These are phyloP conservation scores for Torymus texanus DNA, from an alignment of 2,888 invertebrate species.

Conservation along the genomic window DNA sequence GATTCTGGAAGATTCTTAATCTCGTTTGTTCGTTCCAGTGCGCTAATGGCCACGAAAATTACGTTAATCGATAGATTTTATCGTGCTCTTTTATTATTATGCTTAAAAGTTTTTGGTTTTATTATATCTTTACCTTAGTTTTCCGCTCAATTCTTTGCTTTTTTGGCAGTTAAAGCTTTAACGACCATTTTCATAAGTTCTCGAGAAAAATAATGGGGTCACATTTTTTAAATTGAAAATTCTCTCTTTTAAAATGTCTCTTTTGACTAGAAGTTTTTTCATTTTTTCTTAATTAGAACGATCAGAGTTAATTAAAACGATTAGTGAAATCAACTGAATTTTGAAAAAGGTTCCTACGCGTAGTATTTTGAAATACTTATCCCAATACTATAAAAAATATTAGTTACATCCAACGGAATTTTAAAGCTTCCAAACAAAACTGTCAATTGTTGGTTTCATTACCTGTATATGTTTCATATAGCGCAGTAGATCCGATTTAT, in stretches of 20 bases:
- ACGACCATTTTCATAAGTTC: conserved; percentile 15
- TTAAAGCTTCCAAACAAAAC: too few relatives aligned
- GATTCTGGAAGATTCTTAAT: not conserved
- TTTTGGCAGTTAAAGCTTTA: conserved; percentile 23
- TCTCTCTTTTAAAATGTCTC: not conserved
- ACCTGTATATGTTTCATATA: too few relatives aligned
- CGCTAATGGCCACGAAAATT: conserved; percentile 29
- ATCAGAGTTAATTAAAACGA: too few relatives aligned
- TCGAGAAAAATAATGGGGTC: not conserved
- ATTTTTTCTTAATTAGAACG: too few relatives aligned
- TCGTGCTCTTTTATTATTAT: conserved; percentile 22
- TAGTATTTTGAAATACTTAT: too few relatives aligned
- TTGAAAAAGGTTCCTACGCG: too few relatives aligned
- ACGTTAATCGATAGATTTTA: conserved; percentile 26
- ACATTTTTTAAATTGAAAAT: conserved; percentile 25
- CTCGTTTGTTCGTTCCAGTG: not conserved
- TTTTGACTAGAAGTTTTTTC: not conserved
- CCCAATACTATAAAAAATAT: too few relatives aligned
- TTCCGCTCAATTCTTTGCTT: not conserved
- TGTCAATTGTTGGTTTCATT: too few relatives aligned
- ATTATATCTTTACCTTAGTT: conserved; percentile 21
- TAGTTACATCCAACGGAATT: too few relatives aligned
- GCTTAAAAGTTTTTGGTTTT: conserved; percentile 13
- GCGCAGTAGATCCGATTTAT: too few relatives aligned
- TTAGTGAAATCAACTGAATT: too few relatives aligned